Evolutionary conservation across 2,113 vertebrate species (phyloP), one percentile per base, ranked within the genome.

Genomic region (Leiothrix lutea): DNA sequence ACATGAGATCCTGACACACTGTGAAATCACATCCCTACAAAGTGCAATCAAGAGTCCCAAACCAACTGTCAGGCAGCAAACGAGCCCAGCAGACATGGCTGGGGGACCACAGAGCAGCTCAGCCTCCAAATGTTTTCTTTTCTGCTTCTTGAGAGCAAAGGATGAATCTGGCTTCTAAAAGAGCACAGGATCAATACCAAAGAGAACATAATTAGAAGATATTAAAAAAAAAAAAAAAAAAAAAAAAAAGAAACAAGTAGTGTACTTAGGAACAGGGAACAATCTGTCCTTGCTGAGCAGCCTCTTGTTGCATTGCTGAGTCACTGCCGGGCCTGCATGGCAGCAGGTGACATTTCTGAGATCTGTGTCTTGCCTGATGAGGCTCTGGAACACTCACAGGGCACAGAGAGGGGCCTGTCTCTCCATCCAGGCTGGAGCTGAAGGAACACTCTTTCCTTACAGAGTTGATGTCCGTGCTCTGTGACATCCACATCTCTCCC

Each of bases 391-490:
- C 35, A 5, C 11, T 12, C 28, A 12, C 3, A 36, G 28, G 54
- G 28, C 58, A 73, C 1, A 0, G 62, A 42, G 23, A 31, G 25
- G 28, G n/a, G 7, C 8, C 33, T 1, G 8, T 12, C 29, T 56
- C 31, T 26, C 0, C 0, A 6, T 22, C 35, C 31, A 15, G 1
- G 1, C 35, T 31, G 72, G 29, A 58, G 3, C 6, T 8, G 4
- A 33, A 18, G 38, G 24, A 62, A 10, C 14, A 2, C 18, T 42
- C 2, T 19, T 48, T 51, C 28, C 48, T 31, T 11, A 12, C 1
- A 6, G 40, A n/a, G 14, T 2, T 1, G 1, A 5, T 17, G 31
- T 14, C 65, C 6, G 0, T 15, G 14, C 23, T 14, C 53, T 1
- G 0, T 8, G 62, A 47, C 0, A 4, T 2, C 40, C 44, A 7